Conservation (phyloP, 1,140 invertebrate species). For the Eriosoma lanigerum region DNA sequence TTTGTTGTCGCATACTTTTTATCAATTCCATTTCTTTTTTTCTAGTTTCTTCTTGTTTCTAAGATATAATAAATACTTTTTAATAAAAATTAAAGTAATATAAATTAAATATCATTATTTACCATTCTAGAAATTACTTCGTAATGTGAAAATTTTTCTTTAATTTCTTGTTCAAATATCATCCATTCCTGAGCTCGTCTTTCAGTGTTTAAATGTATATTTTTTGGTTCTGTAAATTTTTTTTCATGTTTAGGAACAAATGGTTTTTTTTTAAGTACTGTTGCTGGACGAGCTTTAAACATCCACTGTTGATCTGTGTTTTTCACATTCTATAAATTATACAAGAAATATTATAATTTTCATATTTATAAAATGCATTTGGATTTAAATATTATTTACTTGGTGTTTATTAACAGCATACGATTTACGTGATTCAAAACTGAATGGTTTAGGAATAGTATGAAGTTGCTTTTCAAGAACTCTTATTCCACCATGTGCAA, state of each 20-base stretch:
- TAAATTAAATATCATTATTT: background rate
- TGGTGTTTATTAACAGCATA: constrained; percentile 17
- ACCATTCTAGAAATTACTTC: constrained; percentile 28
- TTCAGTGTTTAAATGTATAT: constrained; percentile 35
- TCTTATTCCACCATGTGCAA: constrained; percentile 30
- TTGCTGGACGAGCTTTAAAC: constrained; percentile 41
- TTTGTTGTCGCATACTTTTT: constrained; percentile 28
- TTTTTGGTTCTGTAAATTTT: constrained; percentile 45
- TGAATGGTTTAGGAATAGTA: constrained; percentile 34
- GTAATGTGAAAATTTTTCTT: constrained; percentile 36
- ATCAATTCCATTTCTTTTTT: constrained; percentile 20
- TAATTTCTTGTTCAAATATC: constrained; percentile 45
- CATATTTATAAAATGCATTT: background rate
- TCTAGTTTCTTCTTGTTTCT: constrained; percentile 40
- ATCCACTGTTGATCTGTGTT: constrained; percentile 7
- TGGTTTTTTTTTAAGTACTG: constrained; percentile 41
- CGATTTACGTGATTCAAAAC: constrained; percentile 38
- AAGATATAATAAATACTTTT: background rate
- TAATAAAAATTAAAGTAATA: background rate
- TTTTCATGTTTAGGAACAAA: constrained; percentile 39
- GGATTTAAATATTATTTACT: background rate
- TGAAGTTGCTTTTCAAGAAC: constrained; percentile 30
- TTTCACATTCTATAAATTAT: background rate
- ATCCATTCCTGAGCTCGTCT: constrained; percentile 46
- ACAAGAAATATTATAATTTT: background rate